Percentiles rank a stretch among this genome's conserved stretches.
These are phyloP conservation scores for Taenioides sp. DNA, from an alignment of 2,797 vertebrate genomes.

Conservation along the genomic window DNA sequence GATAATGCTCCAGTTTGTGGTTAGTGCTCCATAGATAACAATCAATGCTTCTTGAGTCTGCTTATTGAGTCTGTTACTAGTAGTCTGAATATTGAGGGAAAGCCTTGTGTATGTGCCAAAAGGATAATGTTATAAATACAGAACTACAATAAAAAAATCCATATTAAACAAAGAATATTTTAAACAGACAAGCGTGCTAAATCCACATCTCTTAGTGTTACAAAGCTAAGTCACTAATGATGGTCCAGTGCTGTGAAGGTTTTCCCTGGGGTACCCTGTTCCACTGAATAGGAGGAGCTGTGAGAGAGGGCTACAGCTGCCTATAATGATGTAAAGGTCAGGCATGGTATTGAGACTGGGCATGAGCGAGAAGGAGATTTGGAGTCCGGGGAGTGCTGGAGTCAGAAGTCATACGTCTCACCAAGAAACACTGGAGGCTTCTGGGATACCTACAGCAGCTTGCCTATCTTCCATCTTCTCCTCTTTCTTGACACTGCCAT, in stretches of 20 bases:
- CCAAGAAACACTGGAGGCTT: constrained; percentile 18
- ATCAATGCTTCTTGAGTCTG: no score
- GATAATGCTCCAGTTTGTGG: no score
- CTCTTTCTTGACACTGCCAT: neutral
- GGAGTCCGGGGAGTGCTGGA: constrained; percentile 28
- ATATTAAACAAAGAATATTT: neutral
- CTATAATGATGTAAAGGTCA: constrained; percentile 62
- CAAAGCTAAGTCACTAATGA: constrained; percentile 23
- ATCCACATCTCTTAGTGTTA: constrained; percentile 4
- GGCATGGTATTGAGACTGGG: constrained; percentile 26
- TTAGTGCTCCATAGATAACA: no score
- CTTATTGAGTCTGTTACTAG: no score
- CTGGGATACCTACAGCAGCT: constrained; percentile 8
- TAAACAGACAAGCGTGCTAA: neutral
- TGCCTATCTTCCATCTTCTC: neutral
- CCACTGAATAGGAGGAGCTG: neutral
- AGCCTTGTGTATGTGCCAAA: no score
- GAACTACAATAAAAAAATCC: neutral
- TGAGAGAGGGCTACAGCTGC: constrained; percentile 19
- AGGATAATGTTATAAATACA: neutral
- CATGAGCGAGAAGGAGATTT: constrained; percentile 37
- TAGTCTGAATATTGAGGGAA: no score
- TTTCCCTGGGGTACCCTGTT: constrained; percentile 14
- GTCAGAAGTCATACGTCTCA: constrained; percentile 40
- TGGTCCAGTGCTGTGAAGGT: constrained; percentile 19